phyloP scores from a whole-genome alignment of 2,888 invertebrate genomes.

The Andrena bucephala region DNA sequence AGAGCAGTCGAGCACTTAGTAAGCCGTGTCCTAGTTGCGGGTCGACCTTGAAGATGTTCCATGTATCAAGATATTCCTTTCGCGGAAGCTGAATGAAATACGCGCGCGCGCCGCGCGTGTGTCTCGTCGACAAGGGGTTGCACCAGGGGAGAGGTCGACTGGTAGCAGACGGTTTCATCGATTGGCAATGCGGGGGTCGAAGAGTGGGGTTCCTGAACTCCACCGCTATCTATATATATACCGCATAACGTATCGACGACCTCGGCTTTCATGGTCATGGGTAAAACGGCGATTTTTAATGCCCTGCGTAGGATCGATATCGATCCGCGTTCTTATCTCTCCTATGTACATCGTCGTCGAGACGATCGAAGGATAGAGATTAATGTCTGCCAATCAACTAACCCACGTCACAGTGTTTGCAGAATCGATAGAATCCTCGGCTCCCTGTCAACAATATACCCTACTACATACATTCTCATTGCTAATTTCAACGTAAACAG shows the following conservation, averaged over 20 bases:
- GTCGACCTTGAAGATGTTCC: conserved; percentile 38
- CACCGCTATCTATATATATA: conserved; percentile 56
- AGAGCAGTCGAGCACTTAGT: not conserved
- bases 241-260: conserved; percentile 61
- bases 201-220: conserved; percentile 73
- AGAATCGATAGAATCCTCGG: not conserved
- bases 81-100: conserved; percentile 60
- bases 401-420: not conserved
- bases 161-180: conserved; percentile 79
- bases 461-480: not conserved
- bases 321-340: not conserved
- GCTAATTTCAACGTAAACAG: not conserved
- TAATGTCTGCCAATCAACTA: not conserved
- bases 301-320: conserved; percentile 19
- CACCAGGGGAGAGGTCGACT: conserved; percentile 64
- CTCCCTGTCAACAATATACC: not conserved
- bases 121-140: conserved; percentile 58
- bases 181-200: conserved; percentile 73
- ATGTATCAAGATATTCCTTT: conserved; percentile 36
- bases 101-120: conserved; percentile 30
- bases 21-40: not conserved
- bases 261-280: conserved; percentile 72
- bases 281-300: conserved; percentile 58
- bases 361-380: not conserved
- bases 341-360: not conserved